Evolutionary conservation across 92 coral and sea anemone genomes (phyloP).

Genomic region (Virgularia gustaviana): DNA sequence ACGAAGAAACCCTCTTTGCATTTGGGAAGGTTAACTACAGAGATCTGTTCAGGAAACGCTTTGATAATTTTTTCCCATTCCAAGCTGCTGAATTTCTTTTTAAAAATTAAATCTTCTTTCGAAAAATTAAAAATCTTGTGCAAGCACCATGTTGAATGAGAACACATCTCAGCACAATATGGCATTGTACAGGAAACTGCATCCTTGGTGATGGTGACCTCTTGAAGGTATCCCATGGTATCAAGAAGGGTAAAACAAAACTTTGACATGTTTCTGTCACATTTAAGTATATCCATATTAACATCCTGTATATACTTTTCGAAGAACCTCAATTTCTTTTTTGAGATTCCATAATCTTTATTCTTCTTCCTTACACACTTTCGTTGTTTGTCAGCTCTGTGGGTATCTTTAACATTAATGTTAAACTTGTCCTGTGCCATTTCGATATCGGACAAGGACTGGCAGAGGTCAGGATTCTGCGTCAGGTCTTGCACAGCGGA

Average conservation of each 20-base stretch:
- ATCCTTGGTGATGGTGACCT: conserved; percentile 32
- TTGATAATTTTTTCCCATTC: conserved; percentile 34
- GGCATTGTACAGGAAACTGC: conserved; percentile 27
- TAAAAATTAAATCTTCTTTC: conserved; percentile 20
- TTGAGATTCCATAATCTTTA: conserved; percentile 5
- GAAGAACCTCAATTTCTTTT: conserved; percentile 16
- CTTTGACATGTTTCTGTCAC: conserved; percentile 14
- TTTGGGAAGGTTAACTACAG: conserved; percentile 7
- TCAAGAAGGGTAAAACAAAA: conserved; percentile 42
- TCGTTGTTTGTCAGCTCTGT: conserved; percentile 36
- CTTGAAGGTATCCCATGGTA: conserved; percentile 43
- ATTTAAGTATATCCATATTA: conserved; percentile 31
- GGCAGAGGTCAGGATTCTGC: no score
- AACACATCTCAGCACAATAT: conserved; percentile 14
- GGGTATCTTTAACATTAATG: conserved; percentile 34
- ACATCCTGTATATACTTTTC: conserved; percentile 30
- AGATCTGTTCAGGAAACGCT: conserved; percentile 29
- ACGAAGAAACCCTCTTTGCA: no score
- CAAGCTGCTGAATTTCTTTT: conserved; percentile 10
- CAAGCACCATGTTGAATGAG: conserved; percentile 28
- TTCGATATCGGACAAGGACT: neutral
- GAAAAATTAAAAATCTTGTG: conserved; percentile 39
- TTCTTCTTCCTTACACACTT: conserved; percentile 8
- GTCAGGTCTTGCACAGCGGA: no score
- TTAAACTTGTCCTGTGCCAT: conserved; percentile 34